Conservation (phyloP, 2,888 invertebrate species). For the Thymelicus acteon region DNA sequence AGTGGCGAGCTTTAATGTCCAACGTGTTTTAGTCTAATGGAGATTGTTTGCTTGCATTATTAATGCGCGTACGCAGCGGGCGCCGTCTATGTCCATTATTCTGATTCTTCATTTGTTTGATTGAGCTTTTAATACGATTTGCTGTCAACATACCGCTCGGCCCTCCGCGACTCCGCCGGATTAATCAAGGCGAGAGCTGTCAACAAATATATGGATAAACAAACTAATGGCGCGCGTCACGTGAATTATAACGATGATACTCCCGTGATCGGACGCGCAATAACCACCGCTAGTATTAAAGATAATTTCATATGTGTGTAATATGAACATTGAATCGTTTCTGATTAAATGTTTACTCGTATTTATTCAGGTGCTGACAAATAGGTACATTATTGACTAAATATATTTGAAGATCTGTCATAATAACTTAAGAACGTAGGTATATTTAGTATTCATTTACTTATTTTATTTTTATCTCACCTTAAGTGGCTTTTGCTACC, state of each 20-base stretch:
- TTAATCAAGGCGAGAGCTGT: constrained; percentile 77
- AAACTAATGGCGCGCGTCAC: constrained; percentile 75
- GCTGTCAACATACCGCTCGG: constrained; percentile 68
- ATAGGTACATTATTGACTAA: background rate
- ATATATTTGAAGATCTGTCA: constrained; percentile 17
- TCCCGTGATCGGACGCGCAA: constrained; percentile 49
- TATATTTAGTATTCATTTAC: background rate
- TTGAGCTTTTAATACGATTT: constrained; percentile 84
- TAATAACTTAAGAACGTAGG: constrained; percentile 13
- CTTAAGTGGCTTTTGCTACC: constrained; percentile 1
- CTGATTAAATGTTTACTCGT: constrained; percentile 18
- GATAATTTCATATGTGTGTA: constrained; percentile 41
- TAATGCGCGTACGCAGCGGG: constrained; percentile 83
- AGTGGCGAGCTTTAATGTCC: constrained; percentile 53
- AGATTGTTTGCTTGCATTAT: constrained; percentile 83
- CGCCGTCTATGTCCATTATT: constrained; percentile 77
- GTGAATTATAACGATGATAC: constrained; percentile 69
- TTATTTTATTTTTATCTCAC: background rate
- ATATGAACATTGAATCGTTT: constrained; percentile 6
- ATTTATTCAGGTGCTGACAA: constrained; percentile 24
- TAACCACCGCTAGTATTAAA: constrained; percentile 45
- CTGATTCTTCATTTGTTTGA: constrained; percentile 85
- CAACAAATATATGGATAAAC: constrained; percentile 64
- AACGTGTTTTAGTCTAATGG: constrained; percentile 81
- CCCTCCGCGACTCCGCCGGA: constrained; percentile 48